Conservation (phyloP, 1,140 invertebrate genomes). For the Tribolium madens region DNA sequence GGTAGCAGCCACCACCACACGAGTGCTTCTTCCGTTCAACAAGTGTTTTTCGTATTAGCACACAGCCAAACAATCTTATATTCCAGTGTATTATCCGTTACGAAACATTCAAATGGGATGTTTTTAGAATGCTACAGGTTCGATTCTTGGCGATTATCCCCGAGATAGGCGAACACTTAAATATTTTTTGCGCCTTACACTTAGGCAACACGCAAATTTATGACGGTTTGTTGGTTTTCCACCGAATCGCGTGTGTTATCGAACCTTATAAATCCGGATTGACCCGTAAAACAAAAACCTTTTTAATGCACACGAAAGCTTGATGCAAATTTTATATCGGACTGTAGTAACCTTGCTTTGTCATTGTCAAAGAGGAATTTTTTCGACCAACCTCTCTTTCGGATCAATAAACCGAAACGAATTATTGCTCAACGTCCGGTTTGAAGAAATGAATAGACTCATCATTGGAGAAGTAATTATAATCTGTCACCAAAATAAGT, state of each 20-base stretch:
- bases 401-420: slow-evolving; percentile 7
- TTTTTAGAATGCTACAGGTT: slow-evolving; percentile 40
- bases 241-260: slow-evolving; percentile 6
- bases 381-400: not conserved
- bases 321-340: slow-evolving; percentile 7
- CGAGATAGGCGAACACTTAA: slow-evolving; percentile 9
- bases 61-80: slow-evolving; percentile 45
- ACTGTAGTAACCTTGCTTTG: not conserved
- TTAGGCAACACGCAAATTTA: slow-evolving; percentile 33
- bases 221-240: not conserved
- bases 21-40: slow-evolving; percentile 4
- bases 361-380: slow-evolving; percentile 1
- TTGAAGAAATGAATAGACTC: not conserved
- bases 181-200: not conserved
- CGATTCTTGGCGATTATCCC: slow-evolving; percentile 30
- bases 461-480: too few species aligned
- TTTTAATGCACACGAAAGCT: slow-evolving; percentile 5
- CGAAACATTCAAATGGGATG: slow-evolving; percentile 47
- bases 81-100: slow-evolving; percentile 42
- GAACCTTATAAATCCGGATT: not conserved
- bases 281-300: not conserved
- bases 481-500: too few species aligned
- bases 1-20: not conserved
- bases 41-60: slow-evolving; percentile 43
- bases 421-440: not conserved